Conservation (phyloP, 2,888 invertebrate genomes). For the Pseudoips prasinana region DNA sequence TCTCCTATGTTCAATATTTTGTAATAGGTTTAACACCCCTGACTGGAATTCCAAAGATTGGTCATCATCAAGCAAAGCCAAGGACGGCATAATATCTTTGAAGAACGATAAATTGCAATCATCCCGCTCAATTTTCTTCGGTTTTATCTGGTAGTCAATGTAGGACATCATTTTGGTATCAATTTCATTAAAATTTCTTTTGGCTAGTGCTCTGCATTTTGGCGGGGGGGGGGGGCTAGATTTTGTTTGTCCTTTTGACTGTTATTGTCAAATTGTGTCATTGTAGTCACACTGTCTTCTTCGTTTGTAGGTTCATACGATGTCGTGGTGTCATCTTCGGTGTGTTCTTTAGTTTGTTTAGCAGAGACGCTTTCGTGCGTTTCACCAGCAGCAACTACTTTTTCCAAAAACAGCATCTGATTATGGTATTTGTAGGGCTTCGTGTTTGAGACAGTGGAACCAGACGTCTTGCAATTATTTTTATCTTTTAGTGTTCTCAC, state of each 20-base stretch:
- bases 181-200: constrained; percentile 25
- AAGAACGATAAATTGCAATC: constrained; percentile 16
- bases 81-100: constrained; percentile 13
- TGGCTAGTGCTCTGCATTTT: constrained; percentile 18
- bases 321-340: constrained; percentile 9
- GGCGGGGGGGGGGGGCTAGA: constrained; percentile 16
- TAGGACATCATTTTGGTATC: constrained; percentile 21
- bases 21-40: constrained; percentile 13
- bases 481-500: constrained; percentile 19
- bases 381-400: constrained; percentile 23
- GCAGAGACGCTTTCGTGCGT: constrained; percentile 25
- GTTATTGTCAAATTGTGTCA: constrained; percentile 20
- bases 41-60: constrained; percentile 17
- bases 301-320: constrained; percentile 13
- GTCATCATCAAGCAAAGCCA: constrained; percentile 15
- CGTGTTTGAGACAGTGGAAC: constrained; percentile 23
- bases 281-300: constrained; percentile 8
- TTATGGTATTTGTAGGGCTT: constrained; percentile 29
- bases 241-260: constrained; percentile 28
- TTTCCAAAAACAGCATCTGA: constrained; percentile 32
- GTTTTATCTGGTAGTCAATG: constrained; percentile 18
- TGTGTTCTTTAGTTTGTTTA: constrained; percentile 7
- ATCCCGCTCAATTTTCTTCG: constrained; percentile 18
- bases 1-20: constrained; percentile 16
- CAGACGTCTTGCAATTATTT: constrained; percentile 24